Evolutionary conservation across 2,797 vertebrate species (phyloP).

Genomic region (Forpus xanthops): DNA sequence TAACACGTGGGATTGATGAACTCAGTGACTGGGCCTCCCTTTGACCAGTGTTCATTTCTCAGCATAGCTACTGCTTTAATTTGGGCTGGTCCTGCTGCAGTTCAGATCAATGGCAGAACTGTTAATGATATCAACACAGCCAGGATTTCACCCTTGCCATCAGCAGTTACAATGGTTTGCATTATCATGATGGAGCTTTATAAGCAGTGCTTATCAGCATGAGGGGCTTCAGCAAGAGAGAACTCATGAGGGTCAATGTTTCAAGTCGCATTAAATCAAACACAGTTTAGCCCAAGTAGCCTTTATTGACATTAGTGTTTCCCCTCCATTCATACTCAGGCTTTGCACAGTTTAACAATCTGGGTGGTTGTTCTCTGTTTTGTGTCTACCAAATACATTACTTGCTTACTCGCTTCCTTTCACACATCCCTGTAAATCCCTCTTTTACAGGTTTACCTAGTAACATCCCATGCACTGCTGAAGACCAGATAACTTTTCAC

Average conservation of each 20-base stretch:
- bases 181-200: background rate
- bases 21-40: background rate
- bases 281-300: background rate
- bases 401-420: background rate
- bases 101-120: slow-evolving; percentile 11
- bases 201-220: background rate
- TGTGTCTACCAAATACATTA: background rate
- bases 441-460: background rate
- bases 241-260: background rate
- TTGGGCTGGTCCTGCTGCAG: background rate
- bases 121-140: background rate
- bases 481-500: background rate
- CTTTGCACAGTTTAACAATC: background rate
- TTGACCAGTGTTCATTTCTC: background rate
- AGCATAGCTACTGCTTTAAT: background rate
- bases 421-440: background rate
- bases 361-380: background rate
- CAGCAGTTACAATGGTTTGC: background rate
- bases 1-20: background rate
- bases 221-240: background rate
- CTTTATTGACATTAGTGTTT: background rate
- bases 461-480: background rate
- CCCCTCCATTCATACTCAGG: background rate
- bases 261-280: background rate
- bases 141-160: slow-evolving; percentile 14